Evolutionary conservation across 2,797 vertebrate genomes (phyloP).

Genomic region (Myoxocephalus aenaeus): DNA sequence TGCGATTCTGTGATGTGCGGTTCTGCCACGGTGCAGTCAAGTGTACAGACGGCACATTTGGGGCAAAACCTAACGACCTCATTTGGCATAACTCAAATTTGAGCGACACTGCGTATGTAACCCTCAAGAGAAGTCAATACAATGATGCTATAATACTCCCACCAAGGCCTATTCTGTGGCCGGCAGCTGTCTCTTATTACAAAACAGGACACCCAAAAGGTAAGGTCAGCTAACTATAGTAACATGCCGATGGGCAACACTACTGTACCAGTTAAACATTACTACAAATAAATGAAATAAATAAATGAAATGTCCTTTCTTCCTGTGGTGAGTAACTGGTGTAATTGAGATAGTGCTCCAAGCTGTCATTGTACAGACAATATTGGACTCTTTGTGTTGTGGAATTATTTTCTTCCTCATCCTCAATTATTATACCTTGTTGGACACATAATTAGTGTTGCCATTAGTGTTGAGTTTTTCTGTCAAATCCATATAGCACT

Average conservation of each 20-base stretch:
- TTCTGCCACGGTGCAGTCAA: neutral
- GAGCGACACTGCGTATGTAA: too few species aligned
- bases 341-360: neutral
- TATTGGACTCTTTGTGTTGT: conserved; percentile 3
- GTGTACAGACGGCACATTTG: neutral
- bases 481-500: too few species aligned
- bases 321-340: neutral
- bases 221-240: neutral
- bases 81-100: neutral
- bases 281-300: neutral
- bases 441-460: neutral
- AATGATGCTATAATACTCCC: neutral
- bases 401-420: neutral
- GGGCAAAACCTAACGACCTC: neutral
- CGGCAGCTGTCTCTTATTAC: neutral
- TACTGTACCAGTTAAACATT: neutral
- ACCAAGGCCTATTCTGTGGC: neutral
- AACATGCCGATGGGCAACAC: neutral
- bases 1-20: conserved; percentile 20
- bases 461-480: too few species aligned
- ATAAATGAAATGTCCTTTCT: neutral
- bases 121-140: neutral
- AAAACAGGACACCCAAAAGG: neutral
- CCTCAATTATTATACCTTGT: neutral
- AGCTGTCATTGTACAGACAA: neutral